A percentile compares a stretch with the other conserved stretches of the same genome.
These are phyloP conservation scores for Drosophila aldrichi DNA, from an alignment of 2,888 invertebrate genomes.

Conservation along the genomic window DNA sequence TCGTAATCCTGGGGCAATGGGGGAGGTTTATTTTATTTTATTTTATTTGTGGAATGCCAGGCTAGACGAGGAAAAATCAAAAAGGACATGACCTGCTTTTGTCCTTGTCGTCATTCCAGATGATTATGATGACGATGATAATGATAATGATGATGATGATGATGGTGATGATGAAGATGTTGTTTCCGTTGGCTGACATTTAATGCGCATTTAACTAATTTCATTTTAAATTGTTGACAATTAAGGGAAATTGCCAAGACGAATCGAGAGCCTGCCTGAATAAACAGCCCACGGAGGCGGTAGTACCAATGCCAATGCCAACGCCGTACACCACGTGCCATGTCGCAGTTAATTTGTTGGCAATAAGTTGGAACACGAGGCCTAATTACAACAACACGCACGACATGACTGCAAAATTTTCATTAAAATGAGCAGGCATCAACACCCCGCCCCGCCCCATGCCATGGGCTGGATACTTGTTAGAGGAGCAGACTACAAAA, in stretches of 20 bases:
- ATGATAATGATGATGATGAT: constrained; percentile 29
- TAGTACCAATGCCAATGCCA: not conserved
- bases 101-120: constrained; percentile 15
- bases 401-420: constrained; percentile 81
- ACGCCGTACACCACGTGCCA: constrained; percentile 75
- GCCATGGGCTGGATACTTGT: constrained; percentile 24
- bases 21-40: not conserved
- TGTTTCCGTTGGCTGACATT: constrained; percentile 78
- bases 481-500: constrained; percentile 54
- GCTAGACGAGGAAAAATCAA: constrained; percentile 17
- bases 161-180: constrained; percentile 59
- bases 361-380: constrained; percentile 81
- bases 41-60: constrained; percentile 4
- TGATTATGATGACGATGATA: constrained; percentile 12
- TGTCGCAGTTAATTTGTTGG: constrained; percentile 84
- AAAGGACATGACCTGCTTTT: constrained; percentile 42
- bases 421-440: constrained; percentile 73
- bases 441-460: constrained; percentile 16
- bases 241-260: constrained; percentile 81
- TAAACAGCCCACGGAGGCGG: constrained; percentile 3
- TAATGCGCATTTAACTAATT: constrained; percentile 80
- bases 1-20: not conserved
- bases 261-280: constrained; percentile 50
- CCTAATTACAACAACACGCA: constrained; percentile 82
- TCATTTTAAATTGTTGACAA: constrained; percentile 82